Base-by-base conservation (phyloP, 2,888 invertebrate species). In the Nephrotoma appendiculata region DNA sequence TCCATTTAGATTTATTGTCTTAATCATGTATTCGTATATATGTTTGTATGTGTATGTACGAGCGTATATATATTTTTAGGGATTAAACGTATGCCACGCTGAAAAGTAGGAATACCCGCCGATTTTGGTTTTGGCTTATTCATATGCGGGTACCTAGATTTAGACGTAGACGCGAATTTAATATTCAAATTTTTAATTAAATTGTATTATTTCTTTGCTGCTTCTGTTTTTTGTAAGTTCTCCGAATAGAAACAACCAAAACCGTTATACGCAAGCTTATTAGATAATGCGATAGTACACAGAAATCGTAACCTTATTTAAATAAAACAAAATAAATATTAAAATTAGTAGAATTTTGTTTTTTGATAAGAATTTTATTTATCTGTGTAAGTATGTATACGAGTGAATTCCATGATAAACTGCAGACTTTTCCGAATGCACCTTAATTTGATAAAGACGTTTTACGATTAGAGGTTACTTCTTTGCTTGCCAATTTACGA, bases 1-100 rank as follows among this genome's bases (percentile, higher is more conserved):
- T 86, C 86, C 83, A 83, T 89, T 90, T 92, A 93, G 93, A 93
- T 93, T 93, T 93, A 93, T 93, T 92, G 93, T 93, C 93, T 93
- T 93, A 93, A 93, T 93, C 93, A 85, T 85, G 19, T 52, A 52
- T 3, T 31, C 31, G 31, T 31, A 31, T 31, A 31, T 31, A 31
- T 52, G 52, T 71, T 93, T 93, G 92, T 91, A 90, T 71, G 9
- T 71, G 11, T 71, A 31, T 71, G 31, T 71, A 31, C 9, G 15
- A 5, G n/a, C 4, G 52, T 15, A 15, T 15, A 15, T 52, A 52
- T 15, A 31, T 31, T n/a, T n/a, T 31, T 31, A 57, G 91, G 93
- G 93, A 93, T 93, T 93, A 93, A 91, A 92, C 92, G 91, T 91
- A 92, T 85, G 44, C 44, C 19, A 19, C 44, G 43, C 19, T 19